phyloP scores from a whole-genome alignment of 2,113 vertebrate genomes.

The Motacilla tschutschensis region DNA sequence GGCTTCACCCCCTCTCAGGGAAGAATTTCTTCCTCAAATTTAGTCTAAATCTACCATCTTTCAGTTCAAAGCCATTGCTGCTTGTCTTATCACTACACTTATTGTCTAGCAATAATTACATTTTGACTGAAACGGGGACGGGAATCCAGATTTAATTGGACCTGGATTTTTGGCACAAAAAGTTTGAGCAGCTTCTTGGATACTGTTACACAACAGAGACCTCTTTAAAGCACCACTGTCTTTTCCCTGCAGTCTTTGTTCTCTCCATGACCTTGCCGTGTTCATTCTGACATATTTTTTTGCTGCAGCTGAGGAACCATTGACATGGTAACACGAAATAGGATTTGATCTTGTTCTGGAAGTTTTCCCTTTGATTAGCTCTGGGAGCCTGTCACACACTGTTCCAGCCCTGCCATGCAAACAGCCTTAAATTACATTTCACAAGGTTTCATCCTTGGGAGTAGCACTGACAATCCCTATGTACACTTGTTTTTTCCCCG shows the following conservation, averaged over 20 bases:
- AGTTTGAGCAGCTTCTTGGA: neutral
- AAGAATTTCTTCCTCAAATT: neutral
- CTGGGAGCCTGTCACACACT: neutral
- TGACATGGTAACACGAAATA: neutral
- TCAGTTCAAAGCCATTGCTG: neutral
- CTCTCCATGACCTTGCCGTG: neutral
- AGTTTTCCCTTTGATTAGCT: neutral
- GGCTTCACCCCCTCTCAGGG: neutral
- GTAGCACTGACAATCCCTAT: neutral
- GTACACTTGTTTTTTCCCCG: neutral
- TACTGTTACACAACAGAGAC: neutral
- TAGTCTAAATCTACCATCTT: neutral
- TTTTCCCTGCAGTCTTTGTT: neutral
- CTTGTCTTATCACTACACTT: neutral
- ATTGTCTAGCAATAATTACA: neutral
- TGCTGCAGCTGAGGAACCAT: neutral
- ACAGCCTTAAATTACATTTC: neutral
- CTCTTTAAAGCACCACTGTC: neutral
- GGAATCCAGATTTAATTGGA: neutral
- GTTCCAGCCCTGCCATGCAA: neutral
- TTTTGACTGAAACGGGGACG: neutral
- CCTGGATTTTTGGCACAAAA: neutral
- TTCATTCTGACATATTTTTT: conserved; percentile 23
- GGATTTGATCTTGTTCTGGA: neutral
- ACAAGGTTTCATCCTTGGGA: neutral